Conservation (phyloP, 2,797 vertebrate genomes). For the Pseudochaenichthys georgianus region DNA sequence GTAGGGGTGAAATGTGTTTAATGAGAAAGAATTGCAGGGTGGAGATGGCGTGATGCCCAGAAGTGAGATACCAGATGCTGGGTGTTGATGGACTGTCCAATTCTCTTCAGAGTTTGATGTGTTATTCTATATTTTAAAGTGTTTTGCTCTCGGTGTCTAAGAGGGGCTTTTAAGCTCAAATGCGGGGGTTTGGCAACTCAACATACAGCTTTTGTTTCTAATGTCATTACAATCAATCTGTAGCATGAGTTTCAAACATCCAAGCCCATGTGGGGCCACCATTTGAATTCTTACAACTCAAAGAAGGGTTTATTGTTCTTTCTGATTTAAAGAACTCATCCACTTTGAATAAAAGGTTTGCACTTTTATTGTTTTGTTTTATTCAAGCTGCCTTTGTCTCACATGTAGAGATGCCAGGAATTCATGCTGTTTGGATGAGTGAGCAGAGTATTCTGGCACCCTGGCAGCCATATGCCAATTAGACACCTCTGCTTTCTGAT, state of each 20-base stretch:
- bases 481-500: conserved; percentile 71
- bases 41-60: conserved; percentile 58
- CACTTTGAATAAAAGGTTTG: conserved; percentile 19
- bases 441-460: conserved; percentile 54
- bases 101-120: conserved; percentile 55
- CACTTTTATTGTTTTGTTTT: conserved; percentile 17
- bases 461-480: conserved; percentile 71
- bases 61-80: conserved; percentile 56
- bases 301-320: conserved; percentile 5
- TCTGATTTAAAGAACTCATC: conserved; percentile 26
- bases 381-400: conserved; percentile 39
- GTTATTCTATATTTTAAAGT: conserved; percentile 31
- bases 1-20: conserved; percentile 68
- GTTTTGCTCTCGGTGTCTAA: conserved; percentile 19
- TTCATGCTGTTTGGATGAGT: conserved; percentile 63
- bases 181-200: conserved; percentile 24
- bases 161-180: conserved; percentile 21
- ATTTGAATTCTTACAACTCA: conserved; percentile 17
- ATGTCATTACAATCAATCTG: conserved; percentile 24
- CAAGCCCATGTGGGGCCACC: background rate
- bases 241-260: background rate
- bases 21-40: conserved; percentile 59
- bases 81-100: conserved; percentile 58
- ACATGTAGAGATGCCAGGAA: conserved; percentile 32
- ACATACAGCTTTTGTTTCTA: conserved; percentile 1